These are phyloP conservation scores for Dendrolimus pini DNA, from an alignment of 2,888 invertebrate genomes.

Conservation along the genomic window DNA sequence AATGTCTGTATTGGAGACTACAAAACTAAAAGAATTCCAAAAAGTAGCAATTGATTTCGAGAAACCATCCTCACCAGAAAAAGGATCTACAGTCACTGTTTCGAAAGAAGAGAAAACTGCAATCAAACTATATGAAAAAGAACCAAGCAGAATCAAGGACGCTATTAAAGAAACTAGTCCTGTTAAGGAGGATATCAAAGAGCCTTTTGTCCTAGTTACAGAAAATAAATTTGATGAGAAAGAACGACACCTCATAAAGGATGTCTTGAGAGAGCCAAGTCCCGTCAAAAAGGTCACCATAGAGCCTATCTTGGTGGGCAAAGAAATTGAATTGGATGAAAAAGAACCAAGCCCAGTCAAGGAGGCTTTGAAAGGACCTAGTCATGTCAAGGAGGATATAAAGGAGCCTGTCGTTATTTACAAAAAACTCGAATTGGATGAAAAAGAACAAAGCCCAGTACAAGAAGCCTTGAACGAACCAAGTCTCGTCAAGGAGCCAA, in stretches of 20 bases:
- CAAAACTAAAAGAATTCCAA: too few relatives aligned
- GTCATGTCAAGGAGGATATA: constrained; percentile 2
- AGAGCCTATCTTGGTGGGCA: neutral
- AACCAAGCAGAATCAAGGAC: neutral
- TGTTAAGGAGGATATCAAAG: neutral
- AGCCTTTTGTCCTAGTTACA: neutral
- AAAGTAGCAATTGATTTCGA: too few relatives aligned
- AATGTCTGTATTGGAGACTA: neutral
- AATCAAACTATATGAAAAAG: constrained; percentile 3
- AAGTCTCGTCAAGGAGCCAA: constrained; percentile 1
- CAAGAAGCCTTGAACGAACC: constrained; percentile 5
- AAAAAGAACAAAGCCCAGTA: constrained; percentile 1
- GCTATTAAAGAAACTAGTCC: constrained; percentile 1
- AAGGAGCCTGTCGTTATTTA: constrained; percentile 8
- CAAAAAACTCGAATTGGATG: neutral
- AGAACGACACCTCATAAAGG: constrained; percentile 2
- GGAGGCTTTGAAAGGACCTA: constrained; percentile 2
- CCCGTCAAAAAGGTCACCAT: neutral
- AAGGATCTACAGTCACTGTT: neutral
- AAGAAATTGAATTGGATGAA: neutral
- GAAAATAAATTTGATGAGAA: constrained; percentile 2
- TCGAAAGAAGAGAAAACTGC: neutral
- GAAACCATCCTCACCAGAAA: neutral
- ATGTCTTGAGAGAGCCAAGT: constrained; percentile 6
- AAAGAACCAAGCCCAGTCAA: constrained; percentile 5